Conservation (phyloP, 2,113 vertebrate species). For the Ailuropoda melanoleuca region DNA sequence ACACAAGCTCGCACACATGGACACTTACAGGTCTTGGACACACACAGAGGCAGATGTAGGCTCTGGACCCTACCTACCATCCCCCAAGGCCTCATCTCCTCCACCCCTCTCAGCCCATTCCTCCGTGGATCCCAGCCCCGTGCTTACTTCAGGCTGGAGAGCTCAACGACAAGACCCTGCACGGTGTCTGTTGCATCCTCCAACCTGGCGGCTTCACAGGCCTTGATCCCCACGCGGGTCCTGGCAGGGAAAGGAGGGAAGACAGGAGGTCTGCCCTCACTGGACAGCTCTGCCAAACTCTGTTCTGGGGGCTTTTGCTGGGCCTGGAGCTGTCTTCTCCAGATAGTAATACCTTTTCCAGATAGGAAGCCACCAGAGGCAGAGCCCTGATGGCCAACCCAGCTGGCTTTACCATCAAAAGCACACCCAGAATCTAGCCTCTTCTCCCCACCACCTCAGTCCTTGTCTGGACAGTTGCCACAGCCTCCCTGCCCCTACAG, state of each 20-base stretch:
- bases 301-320: background rate
- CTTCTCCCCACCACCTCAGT: background rate
- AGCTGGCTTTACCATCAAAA: background rate
- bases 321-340: background rate
- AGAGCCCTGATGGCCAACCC: background rate
- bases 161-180: slow-evolving; percentile 88
- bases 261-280: background rate
- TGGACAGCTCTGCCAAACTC: background rate
- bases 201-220: slow-evolving; percentile 4
- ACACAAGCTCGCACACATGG: rapidly evolving
- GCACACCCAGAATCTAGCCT: background rate
- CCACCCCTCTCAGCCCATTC: rapidly evolving
- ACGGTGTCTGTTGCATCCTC: slow-evolving; percentile 87
- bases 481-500: background rate
- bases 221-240: slow-evolving; percentile 54
- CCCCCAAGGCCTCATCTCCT: background rate
- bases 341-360: background rate
- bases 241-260: slow-evolving; percentile 65
- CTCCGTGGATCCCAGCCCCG: rapidly evolving
- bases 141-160: slow-evolving; percentile 91
- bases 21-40: background rate
- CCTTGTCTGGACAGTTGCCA: rapidly evolving
- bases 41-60: background rate
- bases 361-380: background rate
- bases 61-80: background rate